phyloP scores from a whole-genome alignment of 2,888 invertebrate species.

The Melieria omissa region DNA sequence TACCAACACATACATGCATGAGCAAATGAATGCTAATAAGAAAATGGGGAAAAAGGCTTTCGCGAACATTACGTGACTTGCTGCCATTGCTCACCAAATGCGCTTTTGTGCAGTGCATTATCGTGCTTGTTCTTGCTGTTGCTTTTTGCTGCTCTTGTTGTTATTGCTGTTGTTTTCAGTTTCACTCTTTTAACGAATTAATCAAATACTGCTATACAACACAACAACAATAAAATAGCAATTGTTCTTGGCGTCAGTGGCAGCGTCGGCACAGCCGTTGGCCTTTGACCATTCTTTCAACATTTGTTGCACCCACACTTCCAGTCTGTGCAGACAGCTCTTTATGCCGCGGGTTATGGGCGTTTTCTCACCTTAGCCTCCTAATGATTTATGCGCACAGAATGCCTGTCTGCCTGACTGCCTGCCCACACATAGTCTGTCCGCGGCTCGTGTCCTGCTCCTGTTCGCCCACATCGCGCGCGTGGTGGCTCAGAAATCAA shows the following conservation, averaged over 20 bases:
- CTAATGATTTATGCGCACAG: not conserved
- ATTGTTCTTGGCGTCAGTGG: not conserved
- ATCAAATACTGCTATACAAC: slow-evolving; percentile 54
- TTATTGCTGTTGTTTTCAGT: slow-evolving; percentile 38
- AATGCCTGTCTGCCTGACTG: no score
- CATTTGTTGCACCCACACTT: not conserved
- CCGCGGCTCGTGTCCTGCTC: no score
- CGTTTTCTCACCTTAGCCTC: slow-evolving; percentile 23
- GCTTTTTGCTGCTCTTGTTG: no score
- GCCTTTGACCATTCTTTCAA: not conserved
- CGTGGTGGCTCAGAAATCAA: not conserved
- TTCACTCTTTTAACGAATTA: slow-evolving; percentile 65
- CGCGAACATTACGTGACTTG: slow-evolving; percentile 53
- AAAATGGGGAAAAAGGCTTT: not conserved
- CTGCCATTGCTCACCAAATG: slow-evolving; percentile 56
- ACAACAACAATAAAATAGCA: slow-evolving; percentile 8
- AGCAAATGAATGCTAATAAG: not conserved
- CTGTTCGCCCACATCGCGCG: no score
- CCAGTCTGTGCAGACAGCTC: not conserved
- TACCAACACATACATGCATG: not conserved
- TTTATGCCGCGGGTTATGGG: not conserved
- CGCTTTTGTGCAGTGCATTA: no score
- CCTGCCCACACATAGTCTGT: no score
- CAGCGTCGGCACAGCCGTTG: not conserved
- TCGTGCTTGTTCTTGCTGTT: no score